phyloP scores from a whole-genome alignment of 1,140 invertebrate species.

The Cheumatopsyche charites region DNA sequence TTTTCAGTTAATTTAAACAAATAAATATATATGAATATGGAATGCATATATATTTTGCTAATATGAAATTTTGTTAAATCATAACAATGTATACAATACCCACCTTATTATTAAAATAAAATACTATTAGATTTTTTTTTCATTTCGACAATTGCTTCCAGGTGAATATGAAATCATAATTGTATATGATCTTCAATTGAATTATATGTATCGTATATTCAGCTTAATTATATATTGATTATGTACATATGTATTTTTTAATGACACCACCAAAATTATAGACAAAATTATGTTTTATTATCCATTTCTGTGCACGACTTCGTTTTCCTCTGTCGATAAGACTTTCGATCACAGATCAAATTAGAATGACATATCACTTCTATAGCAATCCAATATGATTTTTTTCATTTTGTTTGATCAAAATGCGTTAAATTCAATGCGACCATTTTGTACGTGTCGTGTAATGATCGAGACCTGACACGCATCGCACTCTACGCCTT shows the following conservation, averaged over 20 bases:
- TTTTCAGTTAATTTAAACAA: slow-evolving; percentile 24
- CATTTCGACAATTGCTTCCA: slow-evolving; percentile 16
- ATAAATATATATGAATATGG: slow-evolving; percentile 5
- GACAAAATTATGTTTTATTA: slow-evolving; percentile 9
- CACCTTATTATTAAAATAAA: slow-evolving; percentile 4
- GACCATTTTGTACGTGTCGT: slow-evolving; percentile 21
- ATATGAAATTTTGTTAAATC: slow-evolving; percentile 5
- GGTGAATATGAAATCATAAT: slow-evolving; percentile 24
- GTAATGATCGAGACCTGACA: slow-evolving; percentile 24
- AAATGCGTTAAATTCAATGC: slow-evolving; percentile 14
- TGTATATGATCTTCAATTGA: slow-evolving; percentile 8
- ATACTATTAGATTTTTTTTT: background rate
- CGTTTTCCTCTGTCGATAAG: background rate
- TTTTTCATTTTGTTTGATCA: background rate
- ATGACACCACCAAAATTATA: background rate
- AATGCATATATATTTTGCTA: slow-evolving; percentile 11
- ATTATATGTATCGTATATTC: background rate
- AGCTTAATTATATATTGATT: background rate
- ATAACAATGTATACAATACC: slow-evolving; percentile 13
- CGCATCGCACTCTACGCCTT: slow-evolving; percentile 8
- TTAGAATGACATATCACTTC: background rate
- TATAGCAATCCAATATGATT: background rate
- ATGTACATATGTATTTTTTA: slow-evolving; percentile 3
- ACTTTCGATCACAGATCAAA: slow-evolving; percentile 8
- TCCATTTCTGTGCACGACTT: slow-evolving; percentile 13